Evolutionary conservation across 2,797 vertebrate genomes (phyloP).

Genomic region (Crenichthys baileyi): DNA sequence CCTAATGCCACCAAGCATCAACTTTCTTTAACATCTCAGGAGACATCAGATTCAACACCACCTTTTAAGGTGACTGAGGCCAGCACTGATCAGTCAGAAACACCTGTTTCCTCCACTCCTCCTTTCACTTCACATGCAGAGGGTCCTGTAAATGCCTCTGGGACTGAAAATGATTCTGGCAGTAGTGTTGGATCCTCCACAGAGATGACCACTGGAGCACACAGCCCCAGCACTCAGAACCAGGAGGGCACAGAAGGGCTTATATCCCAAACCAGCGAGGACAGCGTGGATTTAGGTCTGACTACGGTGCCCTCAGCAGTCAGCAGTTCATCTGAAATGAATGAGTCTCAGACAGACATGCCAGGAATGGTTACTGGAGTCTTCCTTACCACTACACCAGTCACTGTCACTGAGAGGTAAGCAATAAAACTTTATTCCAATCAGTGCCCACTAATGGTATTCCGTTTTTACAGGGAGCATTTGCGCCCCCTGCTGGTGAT

Average conservation of each 20-base stretch:
- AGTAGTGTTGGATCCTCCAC: slow-evolving; percentile 44
- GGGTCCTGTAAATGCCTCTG: slow-evolving; percentile 33
- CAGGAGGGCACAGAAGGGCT: slow-evolving; percentile 53
- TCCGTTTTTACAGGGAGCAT: neutral
- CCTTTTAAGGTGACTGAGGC: slow-evolving; percentile 55
- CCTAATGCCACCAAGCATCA: slow-evolving; percentile 59
- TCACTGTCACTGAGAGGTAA: slow-evolving; percentile 62
- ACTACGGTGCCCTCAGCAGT: slow-evolving; percentile 58
- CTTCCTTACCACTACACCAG: slow-evolving; percentile 50
- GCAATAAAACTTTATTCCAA: neutral
- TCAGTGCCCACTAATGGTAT: too few species aligned
- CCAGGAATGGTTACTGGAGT: slow-evolving; percentile 35
- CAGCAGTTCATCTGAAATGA: slow-evolving; percentile 55
- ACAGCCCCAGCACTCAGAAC: slow-evolving; percentile 50
- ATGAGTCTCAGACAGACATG: slow-evolving; percentile 46
- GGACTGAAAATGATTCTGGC: slow-evolving; percentile 42
- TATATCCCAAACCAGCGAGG: slow-evolving; percentile 54
- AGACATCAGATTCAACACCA: slow-evolving; percentile 64
- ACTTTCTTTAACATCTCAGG: slow-evolving; percentile 42
- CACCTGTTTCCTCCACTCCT: slow-evolving; percentile 64
- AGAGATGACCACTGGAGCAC: slow-evolving; percentile 54
- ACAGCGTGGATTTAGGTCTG: slow-evolving; percentile 37
- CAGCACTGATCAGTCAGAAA: slow-evolving; percentile 50
- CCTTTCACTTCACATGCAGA: slow-evolving; percentile 54
- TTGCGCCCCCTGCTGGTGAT: neutral